Evolutionary conservation across 2,113 vertebrate genomes (phyloP).

Genomic region (Chloropsis cyanopogon): DNA sequence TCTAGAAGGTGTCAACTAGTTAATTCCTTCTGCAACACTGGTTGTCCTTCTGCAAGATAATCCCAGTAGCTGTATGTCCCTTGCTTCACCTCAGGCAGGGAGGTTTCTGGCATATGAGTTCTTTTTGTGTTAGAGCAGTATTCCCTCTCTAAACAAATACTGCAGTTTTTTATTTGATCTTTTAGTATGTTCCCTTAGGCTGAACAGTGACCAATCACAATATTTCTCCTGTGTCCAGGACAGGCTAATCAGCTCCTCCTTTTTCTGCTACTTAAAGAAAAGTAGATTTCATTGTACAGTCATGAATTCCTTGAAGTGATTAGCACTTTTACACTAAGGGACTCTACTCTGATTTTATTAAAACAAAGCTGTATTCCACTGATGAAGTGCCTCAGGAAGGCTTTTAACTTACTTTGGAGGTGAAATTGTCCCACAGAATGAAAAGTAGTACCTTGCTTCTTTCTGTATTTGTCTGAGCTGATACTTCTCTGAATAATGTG

Average conservation of each 20-base stretch:
- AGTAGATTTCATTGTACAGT: background rate
- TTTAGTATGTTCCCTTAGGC: background rate
- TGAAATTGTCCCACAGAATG: background rate
- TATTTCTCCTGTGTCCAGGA: background rate
- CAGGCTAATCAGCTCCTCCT: background rate
- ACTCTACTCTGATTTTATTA: background rate
- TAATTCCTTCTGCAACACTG: background rate
- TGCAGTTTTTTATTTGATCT: background rate
- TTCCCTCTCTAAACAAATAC: background rate
- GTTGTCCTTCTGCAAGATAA: background rate
- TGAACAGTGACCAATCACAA: background rate
- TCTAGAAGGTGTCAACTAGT: background rate
- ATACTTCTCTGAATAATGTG: slow-evolving; percentile 31
- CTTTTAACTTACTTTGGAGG: background rate
- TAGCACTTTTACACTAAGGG: background rate
- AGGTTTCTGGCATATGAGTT: background rate
- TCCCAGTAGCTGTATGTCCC: background rate
- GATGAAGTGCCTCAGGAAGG: background rate
- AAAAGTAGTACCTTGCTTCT: background rate
- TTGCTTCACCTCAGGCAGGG: background rate
- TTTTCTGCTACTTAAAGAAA: background rate
- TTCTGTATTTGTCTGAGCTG: background rate
- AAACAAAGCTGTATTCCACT: background rate
- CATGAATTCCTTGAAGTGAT: background rate
- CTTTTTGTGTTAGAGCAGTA: background rate